These are phyloP conservation scores for Tethea ocularis DNA, from an alignment of 2,888 invertebrate genomes.

Conservation along the genomic window DNA sequence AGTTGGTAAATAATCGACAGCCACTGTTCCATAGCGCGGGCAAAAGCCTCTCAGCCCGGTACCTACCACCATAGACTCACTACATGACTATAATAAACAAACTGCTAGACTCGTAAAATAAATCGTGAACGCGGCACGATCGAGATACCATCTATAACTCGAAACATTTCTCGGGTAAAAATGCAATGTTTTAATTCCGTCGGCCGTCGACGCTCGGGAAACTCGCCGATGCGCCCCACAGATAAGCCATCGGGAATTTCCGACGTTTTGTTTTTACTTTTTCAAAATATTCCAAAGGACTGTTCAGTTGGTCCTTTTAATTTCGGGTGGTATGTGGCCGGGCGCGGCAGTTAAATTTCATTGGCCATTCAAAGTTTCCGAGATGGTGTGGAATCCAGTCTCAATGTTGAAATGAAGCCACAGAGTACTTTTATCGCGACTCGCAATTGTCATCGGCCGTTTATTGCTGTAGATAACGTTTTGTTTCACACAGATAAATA, in stretches of 20 bases:
- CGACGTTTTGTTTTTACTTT: constrained; percentile 40
- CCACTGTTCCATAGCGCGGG: not conserved
- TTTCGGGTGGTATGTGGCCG: constrained; percentile 53
- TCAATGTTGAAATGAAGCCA: constrained; percentile 55
- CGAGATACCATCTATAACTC: constrained; percentile 52
- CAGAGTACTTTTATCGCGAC: constrained; percentile 37
- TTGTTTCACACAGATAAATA: not conserved
- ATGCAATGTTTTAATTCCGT: constrained; percentile 79
- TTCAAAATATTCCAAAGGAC: constrained; percentile 25
- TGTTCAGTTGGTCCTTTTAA: constrained; percentile 40
- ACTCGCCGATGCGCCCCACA: constrained; percentile 52
- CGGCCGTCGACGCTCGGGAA: constrained; percentile 47
- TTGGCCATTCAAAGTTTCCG: constrained; percentile 49
- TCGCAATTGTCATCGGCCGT: constrained; percentile 8
- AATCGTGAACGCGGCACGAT: constrained; percentile 41
- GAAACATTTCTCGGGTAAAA: constrained; percentile 51
- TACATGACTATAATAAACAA: constrained; percentile 1
- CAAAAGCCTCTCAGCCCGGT: not conserved
- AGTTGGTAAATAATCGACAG: not conserved
- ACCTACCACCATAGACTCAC: not conserved
- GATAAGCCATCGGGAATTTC: constrained; percentile 50
- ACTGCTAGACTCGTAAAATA: constrained; percentile 46
- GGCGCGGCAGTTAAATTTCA: constrained; percentile 61
- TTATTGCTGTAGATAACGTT: not conserved
- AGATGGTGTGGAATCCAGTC: constrained; percentile 44